phyloP scores from a whole-genome alignment of 2,113 vertebrate species.

The Hemiscyllium ocellatum region DNA sequence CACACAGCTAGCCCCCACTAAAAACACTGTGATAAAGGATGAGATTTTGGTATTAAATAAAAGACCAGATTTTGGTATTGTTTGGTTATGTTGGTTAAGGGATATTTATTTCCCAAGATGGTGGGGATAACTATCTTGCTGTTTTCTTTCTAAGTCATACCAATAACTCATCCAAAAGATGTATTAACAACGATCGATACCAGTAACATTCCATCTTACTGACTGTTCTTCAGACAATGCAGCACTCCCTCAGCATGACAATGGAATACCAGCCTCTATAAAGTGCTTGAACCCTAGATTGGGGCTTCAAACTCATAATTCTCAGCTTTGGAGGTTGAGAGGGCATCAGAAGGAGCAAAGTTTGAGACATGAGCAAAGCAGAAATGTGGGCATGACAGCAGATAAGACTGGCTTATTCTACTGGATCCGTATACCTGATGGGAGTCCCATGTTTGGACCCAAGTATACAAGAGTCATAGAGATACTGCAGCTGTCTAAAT shows the following conservation, averaged over 20 bases:
- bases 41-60: background rate
- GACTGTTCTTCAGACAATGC: background rate
- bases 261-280: background rate
- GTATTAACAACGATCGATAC: background rate
- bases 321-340: background rate
- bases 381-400: background rate
- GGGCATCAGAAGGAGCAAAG: background rate
- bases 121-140: no score
- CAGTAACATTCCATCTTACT: background rate
- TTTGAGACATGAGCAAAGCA: background rate
- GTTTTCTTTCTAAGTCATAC: background rate
- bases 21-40: background rate
- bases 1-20: background rate
- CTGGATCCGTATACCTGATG: background rate
- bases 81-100: no score
- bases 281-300: background rate
- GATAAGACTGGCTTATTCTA: no score
- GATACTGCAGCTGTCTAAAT: conserved; percentile 46
- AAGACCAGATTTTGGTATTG: background rate
- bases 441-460: background rate
- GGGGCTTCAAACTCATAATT: background rate
- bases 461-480: background rate
- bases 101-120: no score
- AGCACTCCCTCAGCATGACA: background rate
- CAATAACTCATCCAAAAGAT: background rate